Evolutionary conservation across 1,140 invertebrate genomes (phyloP), one percentile per base, ranked within the genome.

Genomic region (Harlomillsia oculata): DNA sequence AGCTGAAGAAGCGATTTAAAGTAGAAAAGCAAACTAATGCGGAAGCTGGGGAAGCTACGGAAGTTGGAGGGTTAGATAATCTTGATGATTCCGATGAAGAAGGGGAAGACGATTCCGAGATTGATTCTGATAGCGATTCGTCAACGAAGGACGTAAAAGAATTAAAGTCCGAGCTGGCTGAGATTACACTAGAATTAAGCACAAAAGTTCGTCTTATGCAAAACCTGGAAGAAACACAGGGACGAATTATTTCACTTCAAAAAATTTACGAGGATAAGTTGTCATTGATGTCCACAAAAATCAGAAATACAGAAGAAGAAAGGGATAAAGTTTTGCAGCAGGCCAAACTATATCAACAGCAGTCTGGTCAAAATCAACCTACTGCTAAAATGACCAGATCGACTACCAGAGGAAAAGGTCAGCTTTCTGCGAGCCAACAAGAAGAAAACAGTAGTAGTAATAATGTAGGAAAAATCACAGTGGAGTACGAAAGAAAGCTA

Each of bases 231-330:
- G 72, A 83, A 20, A 89, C 86, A 11, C 89, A 97, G 69, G 78
- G 82, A 41, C 74, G 89, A 41, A 75, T 97, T 57, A 80, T 86
- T 30, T 80, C 83, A 0, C 83, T 97, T 77, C 81, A 83, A 46
- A 79, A 83, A 56, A 87, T 97, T 66, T 98, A 98, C 72, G 95
- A 98, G 72, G 87, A 93, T 36, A 93, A 97, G 69, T 74, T 99
- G n/a, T 74, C 80, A 34, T 83, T 88, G 43, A 72, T 98, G n/a
- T 84, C 89, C 67, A 80, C 80, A 3, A 83, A 85, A 66, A 98
- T 97, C 43, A 80, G 79, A 60, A 83, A 85, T 59, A 97, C 92
- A 0, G 87, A 95, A 71, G 82, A 87, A 45, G 95, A 98, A 74
- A 76, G 92, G 41, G 94, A 98, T 72, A 89, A 89, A 69, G 85